Conservation (phyloP, 2,888 invertebrate genomes). For the Mellilla xanthometata region DNA sequence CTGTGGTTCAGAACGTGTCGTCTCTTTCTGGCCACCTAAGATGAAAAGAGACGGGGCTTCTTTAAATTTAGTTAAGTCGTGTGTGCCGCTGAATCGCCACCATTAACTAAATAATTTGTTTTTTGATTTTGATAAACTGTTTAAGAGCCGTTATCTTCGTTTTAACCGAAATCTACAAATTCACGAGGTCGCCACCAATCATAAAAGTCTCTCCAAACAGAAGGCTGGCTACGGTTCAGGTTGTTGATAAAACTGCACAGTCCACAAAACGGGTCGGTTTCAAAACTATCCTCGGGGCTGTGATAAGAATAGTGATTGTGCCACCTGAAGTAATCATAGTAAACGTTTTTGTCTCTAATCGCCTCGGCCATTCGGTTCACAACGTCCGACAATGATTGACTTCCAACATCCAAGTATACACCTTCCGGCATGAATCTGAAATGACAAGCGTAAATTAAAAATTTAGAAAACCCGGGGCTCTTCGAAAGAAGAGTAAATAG, state of each 20-base stretch:
- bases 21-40: too few relatives aligned
- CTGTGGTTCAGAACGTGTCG: too few relatives aligned
- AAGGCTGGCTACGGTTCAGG: neutral
- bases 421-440: constrained; percentile 44
- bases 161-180: neutral
- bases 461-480: too few relatives aligned
- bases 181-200: constrained; percentile 18
- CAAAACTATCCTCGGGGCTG: constrained; percentile 14
- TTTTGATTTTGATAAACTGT: too few relatives aligned
- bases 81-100: too few relatives aligned
- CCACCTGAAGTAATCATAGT: constrained; percentile 45
- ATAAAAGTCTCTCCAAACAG: constrained; percentile 11
- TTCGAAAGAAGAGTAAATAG: too few relatives aligned
- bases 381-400: constrained; percentile 18
- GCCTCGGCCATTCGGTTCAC: constrained; percentile 36
- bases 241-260: constrained; percentile 29
- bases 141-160: too few relatives aligned
- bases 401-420: constrained; percentile 30
- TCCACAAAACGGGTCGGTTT: constrained; percentile 33
- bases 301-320: constrained; percentile 44
- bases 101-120: too few relatives aligned
- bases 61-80: too few relatives aligned
- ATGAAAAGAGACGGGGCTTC: too few relatives aligned
- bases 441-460: too few relatives aligned
- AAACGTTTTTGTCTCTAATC: constrained; percentile 35